phyloP scores from a whole-genome alignment of 2,113 vertebrate genomes.

The Amazona guildingii region DNA sequence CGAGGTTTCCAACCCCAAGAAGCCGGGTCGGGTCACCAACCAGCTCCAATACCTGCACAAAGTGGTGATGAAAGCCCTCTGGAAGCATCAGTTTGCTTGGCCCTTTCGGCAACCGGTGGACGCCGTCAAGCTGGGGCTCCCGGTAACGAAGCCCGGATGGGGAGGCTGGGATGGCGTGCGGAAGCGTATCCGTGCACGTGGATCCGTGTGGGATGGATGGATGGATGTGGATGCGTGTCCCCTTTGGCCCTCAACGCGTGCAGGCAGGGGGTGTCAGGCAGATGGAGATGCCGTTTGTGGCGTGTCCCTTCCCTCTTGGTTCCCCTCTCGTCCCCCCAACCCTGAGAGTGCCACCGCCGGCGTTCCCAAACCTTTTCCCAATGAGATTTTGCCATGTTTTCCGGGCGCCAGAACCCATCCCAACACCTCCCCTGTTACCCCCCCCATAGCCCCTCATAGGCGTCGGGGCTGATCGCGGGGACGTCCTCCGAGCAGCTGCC shows the following conservation, averaged over 20 bases:
- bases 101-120: constrained; percentile 93
- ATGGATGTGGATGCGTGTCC: background rate
- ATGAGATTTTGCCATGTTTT: background rate
- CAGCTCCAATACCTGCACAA: constrained; percentile 93
- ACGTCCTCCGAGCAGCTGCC: background rate
- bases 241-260: background rate
- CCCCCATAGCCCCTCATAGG: background rate
- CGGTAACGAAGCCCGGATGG: constrained; percentile 75
- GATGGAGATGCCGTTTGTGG: background rate
- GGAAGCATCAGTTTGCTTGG: constrained; percentile 96
- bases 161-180: background rate
- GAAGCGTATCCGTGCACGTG: no score
- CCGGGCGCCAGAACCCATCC: background rate
- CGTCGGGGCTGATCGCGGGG: background rate
- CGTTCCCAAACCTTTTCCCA: background rate
- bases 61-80: constrained; percentile 88
- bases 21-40: constrained; percentile 87
- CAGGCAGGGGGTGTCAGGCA: background rate
- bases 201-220: background rate
- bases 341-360: background rate
- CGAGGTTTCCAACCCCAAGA: constrained; percentile 82
- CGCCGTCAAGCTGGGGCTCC: constrained; percentile 83
- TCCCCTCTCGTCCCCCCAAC: background rate
- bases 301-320: background rate
- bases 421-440: background rate